These are phyloP conservation scores for Tetheella fluctuosa DNA, from an alignment of 2,888 invertebrate genomes.

Conservation along the genomic window DNA sequence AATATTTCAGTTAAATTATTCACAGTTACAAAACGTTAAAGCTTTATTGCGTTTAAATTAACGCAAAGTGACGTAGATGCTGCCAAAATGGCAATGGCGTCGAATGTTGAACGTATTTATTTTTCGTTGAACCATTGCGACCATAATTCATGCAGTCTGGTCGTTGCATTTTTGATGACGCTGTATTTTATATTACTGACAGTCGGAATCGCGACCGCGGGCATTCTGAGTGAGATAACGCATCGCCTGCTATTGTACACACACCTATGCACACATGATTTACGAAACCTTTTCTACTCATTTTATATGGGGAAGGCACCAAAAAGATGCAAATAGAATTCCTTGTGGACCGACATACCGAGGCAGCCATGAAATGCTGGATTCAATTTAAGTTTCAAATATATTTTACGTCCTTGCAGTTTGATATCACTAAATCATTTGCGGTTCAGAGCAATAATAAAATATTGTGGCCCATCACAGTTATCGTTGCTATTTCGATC, in stretches of 20 bases:
- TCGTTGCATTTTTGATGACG: constrained; percentile 63
- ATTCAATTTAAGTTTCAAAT: constrained; percentile 46
- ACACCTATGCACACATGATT: constrained; percentile 30
- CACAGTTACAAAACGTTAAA: constrained; percentile 1
- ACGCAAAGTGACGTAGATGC: constrained; percentile 22
- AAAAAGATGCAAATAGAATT: constrained; percentile 47
- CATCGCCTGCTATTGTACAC: constrained; percentile 27
- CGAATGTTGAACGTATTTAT: constrained; percentile 43
- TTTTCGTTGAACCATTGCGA: constrained; percentile 42
- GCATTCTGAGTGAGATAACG: constrained; percentile 47
- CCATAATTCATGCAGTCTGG: constrained; percentile 55
- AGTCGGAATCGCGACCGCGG: constrained; percentile 41
- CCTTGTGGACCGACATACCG: constrained; percentile 37
- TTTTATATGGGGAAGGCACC: constrained; percentile 31
- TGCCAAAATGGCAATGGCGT: constrained; percentile 26
- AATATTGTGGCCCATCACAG: constrained; percentile 27
- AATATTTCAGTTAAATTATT: constrained; percentile 9
- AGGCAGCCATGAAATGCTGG: constrained; percentile 41
- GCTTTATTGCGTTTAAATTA: constrained; percentile 2
- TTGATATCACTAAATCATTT: constrained; percentile 24
- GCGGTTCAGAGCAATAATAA: constrained; percentile 21
- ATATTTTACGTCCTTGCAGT: constrained; percentile 31
- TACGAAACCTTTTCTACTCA: constrained; percentile 35
- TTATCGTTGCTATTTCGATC: constrained; percentile 10
- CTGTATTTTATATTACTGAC: constrained; percentile 55